A percentile compares a stretch with the other conserved stretches of the same genome.
phyloP scores from a whole-genome alignment of 1,140 invertebrate species.

The Drosophila mauritiana region DNA sequence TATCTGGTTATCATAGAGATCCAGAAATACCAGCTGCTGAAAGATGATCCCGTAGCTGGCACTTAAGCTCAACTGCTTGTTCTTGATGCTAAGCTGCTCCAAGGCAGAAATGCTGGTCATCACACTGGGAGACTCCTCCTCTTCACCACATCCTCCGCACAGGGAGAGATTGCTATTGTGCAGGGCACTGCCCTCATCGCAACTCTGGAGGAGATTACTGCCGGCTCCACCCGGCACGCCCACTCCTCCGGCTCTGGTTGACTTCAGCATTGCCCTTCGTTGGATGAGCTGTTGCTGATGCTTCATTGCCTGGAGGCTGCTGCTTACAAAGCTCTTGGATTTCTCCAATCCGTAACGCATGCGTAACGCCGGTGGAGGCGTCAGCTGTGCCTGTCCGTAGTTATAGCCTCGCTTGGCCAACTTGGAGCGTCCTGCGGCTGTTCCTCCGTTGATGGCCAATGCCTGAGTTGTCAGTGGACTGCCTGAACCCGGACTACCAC shows the following conservation, averaged over 20 bases:
- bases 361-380: conserved; percentile 45
- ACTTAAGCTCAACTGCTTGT: conserved; percentile 70
- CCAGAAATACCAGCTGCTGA: conserved; percentile 94
- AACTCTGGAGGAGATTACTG: conserved; percentile 58
- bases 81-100: conserved; percentile 75
- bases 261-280: conserved; percentile 54
- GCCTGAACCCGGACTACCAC: conserved; percentile 54
- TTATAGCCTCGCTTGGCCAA: conserved; percentile 85
- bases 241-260: conserved; percentile 16
- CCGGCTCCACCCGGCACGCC: conserved; percentile 4
- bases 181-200: conserved; percentile 49
- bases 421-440: conserved; percentile 50
- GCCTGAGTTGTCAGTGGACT: conserved; percentile 67
- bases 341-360: conserved; percentile 74
- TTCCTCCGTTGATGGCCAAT: conserved; percentile 58
- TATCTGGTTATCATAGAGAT: conserved; percentile 97
- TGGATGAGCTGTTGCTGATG: conserved; percentile 69
- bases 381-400: conserved; percentile 76
- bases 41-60: conserved; percentile 86
- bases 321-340: conserved; percentile 80
- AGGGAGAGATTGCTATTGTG: conserved; percentile 55
- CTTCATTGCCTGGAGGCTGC: conserved; percentile 72
- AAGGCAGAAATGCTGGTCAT: conserved; percentile 31
- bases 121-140: conserved; percentile 57
- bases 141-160: conserved; percentile 47